phyloP scores from a whole-genome alignment of 2,888 invertebrate species.

The Teleiodes luculella region DNA sequence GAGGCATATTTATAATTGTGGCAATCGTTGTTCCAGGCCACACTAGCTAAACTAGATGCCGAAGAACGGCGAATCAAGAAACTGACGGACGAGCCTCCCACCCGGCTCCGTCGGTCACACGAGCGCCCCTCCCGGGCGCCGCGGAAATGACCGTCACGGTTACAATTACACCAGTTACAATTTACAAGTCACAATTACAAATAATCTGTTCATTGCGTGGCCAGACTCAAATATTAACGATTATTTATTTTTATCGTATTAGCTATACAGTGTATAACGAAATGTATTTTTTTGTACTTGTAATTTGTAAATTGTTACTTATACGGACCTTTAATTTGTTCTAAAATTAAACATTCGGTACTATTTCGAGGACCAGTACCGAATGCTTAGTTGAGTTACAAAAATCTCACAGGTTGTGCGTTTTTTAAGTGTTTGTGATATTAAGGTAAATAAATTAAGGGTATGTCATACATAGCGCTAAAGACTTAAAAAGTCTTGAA shows the following conservation, averaged over 20 bases:
- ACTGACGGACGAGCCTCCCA: conserved; percentile 57
- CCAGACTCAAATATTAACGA: too few species aligned
- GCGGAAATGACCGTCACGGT: conserved; percentile 47
- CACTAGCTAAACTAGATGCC: conserved; percentile 39
- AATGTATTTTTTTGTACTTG: too few species aligned
- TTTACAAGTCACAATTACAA: too few species aligned
- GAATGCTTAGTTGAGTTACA: neutral
- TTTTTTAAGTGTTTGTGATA: neutral
- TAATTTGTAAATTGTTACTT: too few species aligned
- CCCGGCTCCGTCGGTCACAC: conserved; percentile 51
- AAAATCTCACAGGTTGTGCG: neutral
- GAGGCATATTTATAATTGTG: too few species aligned
- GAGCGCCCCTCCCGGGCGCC: conserved; percentile 37
- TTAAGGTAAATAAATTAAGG: neutral
- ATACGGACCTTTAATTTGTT: too few species aligned
- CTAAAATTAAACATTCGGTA: conserved; percentile 1
- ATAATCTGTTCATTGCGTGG: too few species aligned
- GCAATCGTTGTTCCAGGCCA: too few species aligned
- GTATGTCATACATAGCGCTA: neutral
- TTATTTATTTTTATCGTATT: too few species aligned
- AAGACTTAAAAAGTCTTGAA: neutral
- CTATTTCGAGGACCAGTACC: conserved; percentile 3
- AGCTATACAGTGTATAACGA: too few species aligned
- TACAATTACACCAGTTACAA: too few species aligned
- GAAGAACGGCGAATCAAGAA: conserved; percentile 53